A percentile compares a stretch with the other conserved stretches of the same genome.
phyloP scores from a whole-genome alignment of 2,113 vertebrate species.

The Callipepla squamata region DNA sequence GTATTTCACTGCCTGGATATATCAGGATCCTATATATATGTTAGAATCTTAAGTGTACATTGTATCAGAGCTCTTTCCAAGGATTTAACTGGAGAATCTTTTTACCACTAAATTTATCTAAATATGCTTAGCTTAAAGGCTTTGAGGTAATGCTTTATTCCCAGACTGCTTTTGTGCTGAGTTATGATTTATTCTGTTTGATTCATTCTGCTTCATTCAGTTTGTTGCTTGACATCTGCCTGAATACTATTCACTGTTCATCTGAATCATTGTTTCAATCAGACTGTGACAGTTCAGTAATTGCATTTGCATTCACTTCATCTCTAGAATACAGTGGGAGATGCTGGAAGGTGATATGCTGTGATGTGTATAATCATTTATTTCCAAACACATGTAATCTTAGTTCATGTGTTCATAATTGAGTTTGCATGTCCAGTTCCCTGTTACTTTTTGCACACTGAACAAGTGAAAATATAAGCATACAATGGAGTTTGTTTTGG shows the following conservation, averaged over 20 bases:
- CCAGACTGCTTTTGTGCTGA: background rate
- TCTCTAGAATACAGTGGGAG: background rate
- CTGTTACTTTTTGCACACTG: background rate
- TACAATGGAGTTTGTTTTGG: background rate
- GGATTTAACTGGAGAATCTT: background rate
- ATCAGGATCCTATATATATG: background rate
- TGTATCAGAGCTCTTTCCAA: background rate
- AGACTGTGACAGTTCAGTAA: background rate
- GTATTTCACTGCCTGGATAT: background rate
- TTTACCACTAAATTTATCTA: background rate
- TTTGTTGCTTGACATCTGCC: background rate
- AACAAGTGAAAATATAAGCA: background rate
- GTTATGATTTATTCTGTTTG: background rate
- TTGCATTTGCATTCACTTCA: background rate
- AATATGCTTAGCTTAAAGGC: background rate
- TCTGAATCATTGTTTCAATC: background rate
- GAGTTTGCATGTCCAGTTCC: background rate
- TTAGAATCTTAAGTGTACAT: background rate
- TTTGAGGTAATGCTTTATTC: background rate
- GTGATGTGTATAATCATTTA: accelerated
- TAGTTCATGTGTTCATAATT: background rate
- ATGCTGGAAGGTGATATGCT: background rate
- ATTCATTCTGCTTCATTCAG: background rate
- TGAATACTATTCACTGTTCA: background rate
- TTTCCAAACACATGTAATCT: background rate